Percentiles rank a stretch among this genome's conserved stretches.
Evolutionary conservation across 2,797 vertebrate genomes (phyloP).

Genomic region (Calcarius lapponicus): DNA sequence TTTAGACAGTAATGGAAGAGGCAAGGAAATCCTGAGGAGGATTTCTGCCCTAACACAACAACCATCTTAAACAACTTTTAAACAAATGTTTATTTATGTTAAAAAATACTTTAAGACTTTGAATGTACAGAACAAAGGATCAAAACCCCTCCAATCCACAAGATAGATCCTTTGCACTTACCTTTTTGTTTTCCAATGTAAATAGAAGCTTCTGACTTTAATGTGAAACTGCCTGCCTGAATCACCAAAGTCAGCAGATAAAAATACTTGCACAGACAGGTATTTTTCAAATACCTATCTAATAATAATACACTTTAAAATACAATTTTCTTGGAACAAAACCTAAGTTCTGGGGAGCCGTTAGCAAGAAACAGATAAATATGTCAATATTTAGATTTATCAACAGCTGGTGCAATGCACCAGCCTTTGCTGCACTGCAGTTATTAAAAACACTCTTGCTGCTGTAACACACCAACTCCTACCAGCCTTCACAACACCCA

Average conservation of each 20-base stretch:
- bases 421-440: background rate
- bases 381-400: background rate
- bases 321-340: background rate
- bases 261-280: background rate
- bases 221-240: background rate
- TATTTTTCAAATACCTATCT: background rate
- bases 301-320: background rate
- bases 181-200: background rate
- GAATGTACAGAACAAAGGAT: background rate
- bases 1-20: background rate
- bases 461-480: background rate
- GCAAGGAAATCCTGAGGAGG: background rate
- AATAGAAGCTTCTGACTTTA: background rate
- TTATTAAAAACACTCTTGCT: background rate
- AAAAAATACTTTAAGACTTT: background rate
- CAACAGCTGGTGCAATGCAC: background rate
- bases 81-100: background rate
- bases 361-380: background rate
- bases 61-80: background rate
- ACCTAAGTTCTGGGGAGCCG: background rate
- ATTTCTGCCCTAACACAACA: background rate
- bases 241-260: background rate
- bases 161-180: background rate
- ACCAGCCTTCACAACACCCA: background rate
- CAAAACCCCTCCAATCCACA: background rate